Conservation (phyloP, 2,888 invertebrate genomes). For the Argyra leucocephala region DNA sequence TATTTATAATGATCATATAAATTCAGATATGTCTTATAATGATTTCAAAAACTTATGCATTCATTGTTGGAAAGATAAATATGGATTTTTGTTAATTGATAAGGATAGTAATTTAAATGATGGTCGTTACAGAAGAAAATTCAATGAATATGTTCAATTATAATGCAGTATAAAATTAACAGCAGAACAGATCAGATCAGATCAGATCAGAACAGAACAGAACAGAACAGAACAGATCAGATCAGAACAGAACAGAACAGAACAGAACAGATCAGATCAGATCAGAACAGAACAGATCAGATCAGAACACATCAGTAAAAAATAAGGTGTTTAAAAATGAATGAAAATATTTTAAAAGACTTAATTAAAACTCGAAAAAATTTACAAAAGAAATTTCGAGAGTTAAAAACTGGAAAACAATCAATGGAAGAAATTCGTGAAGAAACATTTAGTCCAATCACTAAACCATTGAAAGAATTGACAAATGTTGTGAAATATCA, state of each 20-base stretch:
- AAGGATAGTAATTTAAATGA: slow-evolving; percentile 27
- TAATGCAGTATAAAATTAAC: too few relatives aligned
- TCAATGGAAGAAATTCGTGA: too few relatives aligned
- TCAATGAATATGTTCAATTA: slow-evolving; percentile 27
- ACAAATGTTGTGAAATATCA: background rate
- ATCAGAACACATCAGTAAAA: background rate
- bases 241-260: too few relatives aligned
- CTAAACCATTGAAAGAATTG: background rate
- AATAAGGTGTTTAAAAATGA: too few relatives aligned
- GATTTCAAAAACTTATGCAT: slow-evolving; percentile 30
- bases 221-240: too few relatives aligned
- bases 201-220: too few relatives aligned
- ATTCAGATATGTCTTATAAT: slow-evolving; percentile 26
- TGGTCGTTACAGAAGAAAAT: slow-evolving; percentile 32
- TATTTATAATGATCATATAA: slow-evolving; percentile 21
- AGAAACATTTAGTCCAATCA: slow-evolving; percentile 4
- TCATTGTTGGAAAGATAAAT: slow-evolving; percentile 30
- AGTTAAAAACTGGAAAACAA: too few relatives aligned
- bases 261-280: background rate
- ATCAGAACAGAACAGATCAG: too few relatives aligned
- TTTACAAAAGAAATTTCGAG: slow-evolving; percentile 7
- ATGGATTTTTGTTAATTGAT: slow-evolving; percentile 30
- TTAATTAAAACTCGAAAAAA: slow-evolving; percentile 14
- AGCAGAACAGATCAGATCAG: too few relatives aligned
- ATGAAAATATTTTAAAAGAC: slow-evolving; percentile 11